Base-by-base conservation (phyloP, 1,140 invertebrate species). In the Aricia agestis region DNA sequence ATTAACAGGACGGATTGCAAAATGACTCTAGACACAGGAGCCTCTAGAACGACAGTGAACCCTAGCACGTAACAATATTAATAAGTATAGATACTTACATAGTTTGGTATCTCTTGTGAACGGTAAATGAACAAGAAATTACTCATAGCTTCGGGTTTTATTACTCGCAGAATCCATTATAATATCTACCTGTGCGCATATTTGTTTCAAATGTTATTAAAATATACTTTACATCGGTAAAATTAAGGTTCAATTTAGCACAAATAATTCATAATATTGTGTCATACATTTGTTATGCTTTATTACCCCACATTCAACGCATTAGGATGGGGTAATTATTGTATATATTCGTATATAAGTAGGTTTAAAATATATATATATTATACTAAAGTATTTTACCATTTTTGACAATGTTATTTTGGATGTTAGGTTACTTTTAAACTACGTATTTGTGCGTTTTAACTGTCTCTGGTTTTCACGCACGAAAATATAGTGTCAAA, bases 101-200 rank as follows among this genome's bases (percentile, higher is more conserved):
- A 57, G n/a, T 57, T 58, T 67, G 73, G 71, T 77, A 72, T 72
- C 69, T 65, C 63, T 68, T 63, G 61, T 74, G 18, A 25, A 63
- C 59, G 18, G 10, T 63, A 63, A 70, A 74, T 71, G 69, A 77
- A 74, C 72, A 42, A 57, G 71, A 73, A 71, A 73, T 74, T 73
- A 71, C 68, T 69, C 63, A 63, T 74, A 71, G 69, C 69, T 45
- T 41, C 25, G 42, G 73, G 45, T 74, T 71, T 74, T 77, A 77
- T 77, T 74, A 63, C 66, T 72, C 67, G 63, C 72, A 67, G 67
- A 57, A 70, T 73, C 74, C 72, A 69, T 72, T 65, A 73, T 72
- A 67, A 73, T 72, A 67, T 76, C 58, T 74, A 63, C 45, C 61
- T 71, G 68, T 72, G 58, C 68, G 66, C 66, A 71, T 73, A n/a